phyloP scores from a whole-genome alignment of 2,797 vertebrate species.

The Alcedo quadribrachys region DNA sequence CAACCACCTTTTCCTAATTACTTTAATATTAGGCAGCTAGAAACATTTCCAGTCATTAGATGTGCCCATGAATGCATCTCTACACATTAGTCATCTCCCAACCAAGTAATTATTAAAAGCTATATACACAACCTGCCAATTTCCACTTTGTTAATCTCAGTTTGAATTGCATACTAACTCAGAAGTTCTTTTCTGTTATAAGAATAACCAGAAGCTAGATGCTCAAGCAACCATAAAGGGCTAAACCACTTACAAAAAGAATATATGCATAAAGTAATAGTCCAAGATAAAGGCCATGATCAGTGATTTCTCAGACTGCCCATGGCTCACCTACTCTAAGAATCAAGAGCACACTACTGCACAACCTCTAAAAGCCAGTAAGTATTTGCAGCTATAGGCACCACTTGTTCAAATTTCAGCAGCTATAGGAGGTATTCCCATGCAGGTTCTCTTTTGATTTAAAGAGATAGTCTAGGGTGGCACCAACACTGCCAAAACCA shows the following conservation, averaged over 20 bases:
- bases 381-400: background rate
- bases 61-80: background rate
- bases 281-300: background rate
- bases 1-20: background rate
- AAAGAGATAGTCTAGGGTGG: fast-evolving
- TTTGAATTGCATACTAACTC: background rate
- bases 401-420: background rate
- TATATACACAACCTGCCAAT: background rate
- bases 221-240: background rate
- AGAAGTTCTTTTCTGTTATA: background rate
- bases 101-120: background rate
- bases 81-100: background rate
- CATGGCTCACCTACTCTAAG: background rate
- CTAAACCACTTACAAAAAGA: background rate
- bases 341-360: background rate
- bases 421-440: background rate
- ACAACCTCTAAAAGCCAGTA: background rate
- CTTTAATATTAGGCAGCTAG: background rate
- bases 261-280: background rate
- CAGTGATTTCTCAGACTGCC: background rate
- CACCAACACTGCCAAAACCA: background rate
- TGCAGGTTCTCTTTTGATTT: background rate
- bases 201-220: background rate
- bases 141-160: background rate
- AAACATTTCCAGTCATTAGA: background rate